Percentiles rank a stretch among this genome's conserved stretches.
These are phyloP conservation scores for Vesta saturnalis DNA, from an alignment of 2,888 invertebrate genomes.

Conservation along the genomic window DNA sequence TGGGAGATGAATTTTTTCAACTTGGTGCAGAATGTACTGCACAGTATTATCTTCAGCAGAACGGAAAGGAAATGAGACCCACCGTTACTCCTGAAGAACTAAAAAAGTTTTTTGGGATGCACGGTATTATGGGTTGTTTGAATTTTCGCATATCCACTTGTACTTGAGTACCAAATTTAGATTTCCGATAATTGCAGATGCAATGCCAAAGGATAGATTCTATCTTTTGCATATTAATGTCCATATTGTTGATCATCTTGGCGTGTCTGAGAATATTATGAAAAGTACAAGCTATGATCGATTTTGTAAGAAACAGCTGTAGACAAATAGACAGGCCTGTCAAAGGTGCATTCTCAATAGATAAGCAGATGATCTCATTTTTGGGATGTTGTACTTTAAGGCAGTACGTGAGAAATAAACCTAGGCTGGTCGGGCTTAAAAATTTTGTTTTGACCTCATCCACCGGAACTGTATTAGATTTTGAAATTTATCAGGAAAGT, in stretches of 20 bases:
- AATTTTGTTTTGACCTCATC: too few relatives aligned
- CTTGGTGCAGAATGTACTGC: background rate
- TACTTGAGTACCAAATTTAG: constrained; percentile 27
- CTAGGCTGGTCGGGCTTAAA: background rate
- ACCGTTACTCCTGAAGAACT: constrained; percentile 12
- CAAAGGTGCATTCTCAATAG: constrained; percentile 3
- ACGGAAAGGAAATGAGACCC: background rate
- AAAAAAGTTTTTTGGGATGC: constrained; percentile 36
- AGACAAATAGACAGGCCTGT: background rate
- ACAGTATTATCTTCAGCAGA: constrained; percentile 3
- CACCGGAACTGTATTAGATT: too few relatives aligned
- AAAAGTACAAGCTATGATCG: constrained; percentile 48
- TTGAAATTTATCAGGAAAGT: background rate
- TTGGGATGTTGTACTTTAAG: background rate
- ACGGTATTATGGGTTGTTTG: constrained; percentile 36
- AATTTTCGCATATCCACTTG: background rate
- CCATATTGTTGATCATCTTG: constrained; percentile 36
- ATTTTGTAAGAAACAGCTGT: constrained; percentile 33
- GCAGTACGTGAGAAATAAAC: constrained; percentile 10
- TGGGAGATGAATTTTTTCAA: constrained; percentile 4
- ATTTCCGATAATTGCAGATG: constrained; percentile 28
- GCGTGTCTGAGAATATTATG: constrained; percentile 34
- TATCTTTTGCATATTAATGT: constrained; percentile 40
- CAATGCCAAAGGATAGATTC: constrained; percentile 30
- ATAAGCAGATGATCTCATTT: too few relatives aligned